Conservation (phyloP, 1,140 invertebrate genomes). For the Lutraria rhynchaena region DNA sequence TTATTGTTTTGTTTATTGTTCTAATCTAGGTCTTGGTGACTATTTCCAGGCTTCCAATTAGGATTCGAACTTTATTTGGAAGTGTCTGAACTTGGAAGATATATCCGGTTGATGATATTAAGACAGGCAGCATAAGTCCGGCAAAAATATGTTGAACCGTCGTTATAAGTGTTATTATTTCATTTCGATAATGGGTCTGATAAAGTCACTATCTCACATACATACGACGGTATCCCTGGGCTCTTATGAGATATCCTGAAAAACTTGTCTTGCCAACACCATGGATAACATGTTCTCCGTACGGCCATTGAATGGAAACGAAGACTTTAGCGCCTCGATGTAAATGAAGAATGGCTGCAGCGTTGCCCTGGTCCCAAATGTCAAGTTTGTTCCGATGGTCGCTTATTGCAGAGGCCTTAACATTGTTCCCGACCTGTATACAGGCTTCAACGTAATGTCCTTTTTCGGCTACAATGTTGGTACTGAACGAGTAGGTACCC, state of each 20-base stretch:
- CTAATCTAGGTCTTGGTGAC: too few species aligned
- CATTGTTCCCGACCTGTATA: background rate
- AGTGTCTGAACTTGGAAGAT: too few species aligned
- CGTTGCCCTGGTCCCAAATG: background rate
- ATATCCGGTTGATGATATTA: too few species aligned
- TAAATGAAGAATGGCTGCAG: background rate
- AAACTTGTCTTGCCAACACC: slow-evolving; percentile 7
- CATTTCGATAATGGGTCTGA: too few species aligned
- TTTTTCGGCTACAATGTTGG: background rate
- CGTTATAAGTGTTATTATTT: too few species aligned
- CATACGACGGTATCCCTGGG: background rate
- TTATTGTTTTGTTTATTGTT: too few species aligned
- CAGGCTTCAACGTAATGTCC: slow-evolving; percentile 4
- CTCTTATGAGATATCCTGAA: slow-evolving; percentile 1
- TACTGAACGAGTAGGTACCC: background rate
- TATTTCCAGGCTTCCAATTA: too few species aligned
- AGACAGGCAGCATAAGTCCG: too few species aligned
- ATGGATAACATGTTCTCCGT: background rate
- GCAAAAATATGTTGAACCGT: too few species aligned
- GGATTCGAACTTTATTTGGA: too few species aligned
- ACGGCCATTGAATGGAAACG: slow-evolving; percentile 1
- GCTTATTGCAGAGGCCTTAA: background rate
- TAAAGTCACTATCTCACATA: too few species aligned
- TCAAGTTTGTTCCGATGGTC: background rate
- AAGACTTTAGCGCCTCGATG: background rate